Evolutionary conservation across 2,888 invertebrate species (phyloP).

Genomic region (Aethes cnicana): DNA sequence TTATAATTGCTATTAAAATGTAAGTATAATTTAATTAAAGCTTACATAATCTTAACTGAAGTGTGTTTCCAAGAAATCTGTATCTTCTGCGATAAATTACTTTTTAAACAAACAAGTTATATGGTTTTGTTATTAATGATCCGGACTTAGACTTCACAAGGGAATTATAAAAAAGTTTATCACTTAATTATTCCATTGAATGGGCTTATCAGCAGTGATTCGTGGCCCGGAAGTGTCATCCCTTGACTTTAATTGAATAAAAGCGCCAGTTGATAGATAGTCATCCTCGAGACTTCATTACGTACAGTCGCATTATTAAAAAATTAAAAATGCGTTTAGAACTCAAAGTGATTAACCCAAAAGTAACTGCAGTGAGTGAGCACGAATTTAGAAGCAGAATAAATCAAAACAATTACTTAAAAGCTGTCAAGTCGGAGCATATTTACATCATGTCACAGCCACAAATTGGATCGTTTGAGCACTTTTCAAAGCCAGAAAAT

Average conservation of each 20-base stretch:
- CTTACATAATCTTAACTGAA: background rate
- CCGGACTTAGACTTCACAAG: too few species aligned
- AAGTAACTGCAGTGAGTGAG: constrained; percentile 3
- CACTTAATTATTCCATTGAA: constrained; percentile 3
- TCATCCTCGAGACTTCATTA: constrained; percentile 1
- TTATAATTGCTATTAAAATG: background rate
- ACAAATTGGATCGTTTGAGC: constrained; percentile 4
- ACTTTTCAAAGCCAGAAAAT: constrained; percentile 7
- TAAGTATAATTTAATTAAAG: background rate
- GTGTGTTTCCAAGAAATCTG: background rate
- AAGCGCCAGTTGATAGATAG: background rate
- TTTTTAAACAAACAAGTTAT: too few species aligned
- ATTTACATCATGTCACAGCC: constrained; percentile 4
- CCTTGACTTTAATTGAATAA: background rate
- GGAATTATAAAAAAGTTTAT: background rate
- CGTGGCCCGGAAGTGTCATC: constrained; percentile 1
- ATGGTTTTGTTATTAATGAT: too few species aligned
- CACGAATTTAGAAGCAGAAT: constrained; percentile 6
- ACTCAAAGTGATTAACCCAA: constrained; percentile 1
- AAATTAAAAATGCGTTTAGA: constrained; percentile 5
- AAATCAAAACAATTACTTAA: constrained; percentile 3
- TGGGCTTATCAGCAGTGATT: background rate
- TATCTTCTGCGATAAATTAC: background rate
- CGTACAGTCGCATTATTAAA: constrained; percentile 5
- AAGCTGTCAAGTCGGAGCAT: constrained; percentile 4